phyloP scores from a whole-genome alignment of 2,113 vertebrate genomes.

The Prunella fulvescens region DNA sequence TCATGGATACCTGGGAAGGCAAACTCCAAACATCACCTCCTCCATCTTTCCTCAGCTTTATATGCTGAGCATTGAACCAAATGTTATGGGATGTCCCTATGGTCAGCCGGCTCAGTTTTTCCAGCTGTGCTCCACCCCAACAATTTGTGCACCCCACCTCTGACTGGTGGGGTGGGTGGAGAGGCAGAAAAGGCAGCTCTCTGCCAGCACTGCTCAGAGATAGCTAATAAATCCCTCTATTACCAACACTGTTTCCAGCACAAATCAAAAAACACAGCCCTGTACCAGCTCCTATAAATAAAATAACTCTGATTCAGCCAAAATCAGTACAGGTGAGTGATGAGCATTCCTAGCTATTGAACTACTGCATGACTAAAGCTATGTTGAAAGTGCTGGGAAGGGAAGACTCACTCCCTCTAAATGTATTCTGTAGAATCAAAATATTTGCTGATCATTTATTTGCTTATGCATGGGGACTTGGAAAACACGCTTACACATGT shows the following conservation, averaged over 20 bases:
- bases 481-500: background rate
- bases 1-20: background rate
- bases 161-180: rapidly evolving
- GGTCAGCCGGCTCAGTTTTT: background rate
- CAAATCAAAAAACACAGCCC: background rate
- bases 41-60: background rate
- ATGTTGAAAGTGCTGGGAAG: background rate
- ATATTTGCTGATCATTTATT: background rate
- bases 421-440: background rate
- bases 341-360: background rate
- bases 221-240: background rate
- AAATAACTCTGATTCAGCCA: background rate
- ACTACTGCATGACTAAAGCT: background rate
- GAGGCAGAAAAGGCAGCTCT: background rate
- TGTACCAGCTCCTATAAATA: background rate
- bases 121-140: background rate
- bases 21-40: background rate
- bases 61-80: background rate
- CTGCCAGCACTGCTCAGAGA: background rate
- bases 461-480: background rate
- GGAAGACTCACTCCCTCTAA: background rate
- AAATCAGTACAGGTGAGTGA: background rate
- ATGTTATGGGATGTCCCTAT: background rate
- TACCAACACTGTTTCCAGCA: background rate
- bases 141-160: background rate